Evolutionary conservation across 2,888 invertebrate genomes (phyloP), one percentile per base, ranked within the genome.

Genomic region (Idaea biselata): DNA sequence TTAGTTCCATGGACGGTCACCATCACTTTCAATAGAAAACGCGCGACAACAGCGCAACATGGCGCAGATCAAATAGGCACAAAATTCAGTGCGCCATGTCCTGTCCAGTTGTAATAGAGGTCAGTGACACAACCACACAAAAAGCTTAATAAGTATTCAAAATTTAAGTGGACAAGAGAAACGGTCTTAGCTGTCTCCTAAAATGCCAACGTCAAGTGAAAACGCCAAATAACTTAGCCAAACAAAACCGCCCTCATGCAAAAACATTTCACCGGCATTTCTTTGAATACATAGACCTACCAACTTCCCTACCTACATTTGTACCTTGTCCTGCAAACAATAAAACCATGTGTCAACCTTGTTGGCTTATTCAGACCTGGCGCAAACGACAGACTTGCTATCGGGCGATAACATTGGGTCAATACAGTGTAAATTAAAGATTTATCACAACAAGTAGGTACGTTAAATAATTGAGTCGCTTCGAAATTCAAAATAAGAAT

Each of bases 281-380:
- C 64, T 63, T 59, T 63, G 61, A 63, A 56, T 62, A 55, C 60
- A 61, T 61, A 25, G 25, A 44, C 44, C 44, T 44, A 44, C 44
- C 44, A 44, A 44, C 44, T 44, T 11, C 44, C 11, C 44, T 44
- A 44, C 44, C 44, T 67, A 69, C 65, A 64, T 75, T 68, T 72
- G 73, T 77, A 73, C 72, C 73, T 71, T 68, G 68, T 72, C 70
- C 65, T 18, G 58, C 67, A 69, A 77, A 75, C 74, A 73, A 71
- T 73, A 73, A 74, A 71, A 65, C 70, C 58, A 69, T 72, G 69
- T 74, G 75, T 73, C 73, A 69, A 68, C 63, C 25, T 55, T 61
- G 68, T 64, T 69, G 73, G 69, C 70, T 75, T 72, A 73, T 71
- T 73, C 66, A 72, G 69, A 72, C 73, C 6, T 14, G 11, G 44